A percentile compares a stretch with the other conserved stretches of the same genome.
Evolutionary conservation across 1,140 invertebrate species (phyloP).

Genomic region (Drosophila nebulosa): DNA sequence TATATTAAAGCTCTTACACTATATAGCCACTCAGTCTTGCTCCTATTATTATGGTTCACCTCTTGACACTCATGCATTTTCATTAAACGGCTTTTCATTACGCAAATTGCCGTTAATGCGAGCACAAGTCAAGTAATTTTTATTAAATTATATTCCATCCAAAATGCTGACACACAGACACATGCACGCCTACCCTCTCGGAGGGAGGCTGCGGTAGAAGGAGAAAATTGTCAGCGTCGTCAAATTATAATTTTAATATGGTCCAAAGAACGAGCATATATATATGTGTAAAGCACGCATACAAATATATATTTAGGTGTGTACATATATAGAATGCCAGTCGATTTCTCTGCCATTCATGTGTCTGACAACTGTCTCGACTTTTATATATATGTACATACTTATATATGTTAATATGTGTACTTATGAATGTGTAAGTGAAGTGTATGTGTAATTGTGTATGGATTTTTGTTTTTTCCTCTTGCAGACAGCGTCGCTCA

Average conservation of each 20-base stretch:
- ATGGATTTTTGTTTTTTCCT: neutral
- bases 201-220: neutral
- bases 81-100: constrained; percentile 67
- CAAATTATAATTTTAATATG: constrained; percentile 67
- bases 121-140: constrained; percentile 39
- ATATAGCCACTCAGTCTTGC: neutral
- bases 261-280: constrained; percentile 2
- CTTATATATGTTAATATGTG: neutral
- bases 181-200: neutral
- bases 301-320: neutral
- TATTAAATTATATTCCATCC: constrained; percentile 53
- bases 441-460: neutral
- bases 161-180: constrained; percentile 11
- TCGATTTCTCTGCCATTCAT: neutral
- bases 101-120: constrained; percentile 53
- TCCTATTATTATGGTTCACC: neutral
- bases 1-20: neutral
- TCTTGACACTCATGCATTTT: constrained; percentile 18
- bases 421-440: constrained; percentile 21
- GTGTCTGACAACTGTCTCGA: constrained; percentile 56
- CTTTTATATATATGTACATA: constrained; percentile 36
- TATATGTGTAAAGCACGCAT: neutral
- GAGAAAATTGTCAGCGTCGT: constrained; percentile 58
- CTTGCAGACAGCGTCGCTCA: constrained; percentile 76
- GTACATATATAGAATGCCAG: constrained; percentile 6